phyloP scores from a whole-genome alignment of 2,113 vertebrate genomes.

The Oncorhynchus keta region DNA sequence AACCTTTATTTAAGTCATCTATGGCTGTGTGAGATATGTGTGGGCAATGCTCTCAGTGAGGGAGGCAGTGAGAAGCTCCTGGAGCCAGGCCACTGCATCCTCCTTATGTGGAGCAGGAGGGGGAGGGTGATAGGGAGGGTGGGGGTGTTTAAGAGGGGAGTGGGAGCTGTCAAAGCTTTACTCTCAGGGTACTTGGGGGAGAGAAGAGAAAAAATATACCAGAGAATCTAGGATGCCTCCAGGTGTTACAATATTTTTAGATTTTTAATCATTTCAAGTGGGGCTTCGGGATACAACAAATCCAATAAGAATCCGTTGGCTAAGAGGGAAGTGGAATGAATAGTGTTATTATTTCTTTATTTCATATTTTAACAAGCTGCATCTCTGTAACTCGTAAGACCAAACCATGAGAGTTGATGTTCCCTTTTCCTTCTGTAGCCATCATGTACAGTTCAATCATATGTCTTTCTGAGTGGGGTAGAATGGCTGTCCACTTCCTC shows the following conservation, averaged over 20 bases:
- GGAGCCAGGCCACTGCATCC: constrained; percentile 58
- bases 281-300: constrained; percentile 72
- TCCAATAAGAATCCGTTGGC: constrained; percentile 55
- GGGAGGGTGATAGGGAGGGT: constrained; percentile 1
- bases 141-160: constrained; percentile 54
- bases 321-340: constrained; percentile 57
- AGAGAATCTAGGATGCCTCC: constrained; percentile 78
- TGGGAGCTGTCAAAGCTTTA: constrained; percentile 72
- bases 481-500: neutral
- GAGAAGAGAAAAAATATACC: constrained; percentile 69
- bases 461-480: constrained; percentile 24
- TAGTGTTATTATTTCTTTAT: constrained; percentile 52
- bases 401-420: constrained; percentile 41
- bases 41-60: constrained; percentile 44
- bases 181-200: constrained; percentile 68
- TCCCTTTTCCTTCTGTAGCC: constrained; percentile 44
- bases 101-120: constrained; percentile 67
- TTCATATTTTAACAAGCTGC: constrained; percentile 24
- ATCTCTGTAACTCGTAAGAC: constrained; percentile 26
- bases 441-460: constrained; percentile 47
- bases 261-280: constrained; percentile 80
- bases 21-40: constrained; percentile 51
- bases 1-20: neutral
- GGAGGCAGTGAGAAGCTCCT: constrained; percentile 44
- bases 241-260: constrained; percentile 81